These are phyloP conservation scores for Lagopus leucura DNA, from an alignment of 2,113 vertebrate species.

Conservation along the genomic window DNA sequence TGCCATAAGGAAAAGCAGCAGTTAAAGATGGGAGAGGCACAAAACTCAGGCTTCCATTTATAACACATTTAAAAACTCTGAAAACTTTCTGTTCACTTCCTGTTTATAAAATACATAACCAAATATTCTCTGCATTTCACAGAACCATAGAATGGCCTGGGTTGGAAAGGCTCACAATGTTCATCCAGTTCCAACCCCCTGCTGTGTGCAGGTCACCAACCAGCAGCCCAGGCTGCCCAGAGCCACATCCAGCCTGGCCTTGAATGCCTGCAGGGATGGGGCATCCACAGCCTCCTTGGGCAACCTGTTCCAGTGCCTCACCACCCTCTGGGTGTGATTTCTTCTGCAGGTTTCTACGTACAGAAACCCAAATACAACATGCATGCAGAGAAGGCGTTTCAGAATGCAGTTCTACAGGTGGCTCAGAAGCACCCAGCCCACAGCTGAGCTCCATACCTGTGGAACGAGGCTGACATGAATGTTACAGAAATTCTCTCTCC, in stretches of 20 bases:
- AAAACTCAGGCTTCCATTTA: background rate
- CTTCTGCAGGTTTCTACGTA: background rate
- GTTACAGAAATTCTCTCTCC: constrained; percentile 95
- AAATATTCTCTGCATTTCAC: background rate
- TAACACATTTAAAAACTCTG: background rate
- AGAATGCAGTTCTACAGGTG: background rate
- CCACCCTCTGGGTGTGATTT: background rate
- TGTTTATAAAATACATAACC: rapidly evolving
- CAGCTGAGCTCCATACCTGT: constrained; percentile 80
- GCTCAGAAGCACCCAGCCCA: background rate
- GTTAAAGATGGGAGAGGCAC: background rate
- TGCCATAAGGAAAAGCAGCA: background rate
- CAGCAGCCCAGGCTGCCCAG: no score
- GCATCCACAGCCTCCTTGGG: no score
- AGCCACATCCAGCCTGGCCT: no score
- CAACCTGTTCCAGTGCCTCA: no score
- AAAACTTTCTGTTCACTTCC: background rate
- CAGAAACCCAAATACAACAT: background rate
- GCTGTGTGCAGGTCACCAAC: no score
- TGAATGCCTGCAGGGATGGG: no score
- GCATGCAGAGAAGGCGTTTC: background rate
- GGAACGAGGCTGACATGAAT: constrained; percentile 97
- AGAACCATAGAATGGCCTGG: no score
- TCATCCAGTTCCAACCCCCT: no score
- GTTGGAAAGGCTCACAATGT: no score